Evolutionary conservation across 2,797 vertebrate species (phyloP), one percentile per base, ranked within the genome.

Genomic region (Dermochelys coriacea): DNA sequence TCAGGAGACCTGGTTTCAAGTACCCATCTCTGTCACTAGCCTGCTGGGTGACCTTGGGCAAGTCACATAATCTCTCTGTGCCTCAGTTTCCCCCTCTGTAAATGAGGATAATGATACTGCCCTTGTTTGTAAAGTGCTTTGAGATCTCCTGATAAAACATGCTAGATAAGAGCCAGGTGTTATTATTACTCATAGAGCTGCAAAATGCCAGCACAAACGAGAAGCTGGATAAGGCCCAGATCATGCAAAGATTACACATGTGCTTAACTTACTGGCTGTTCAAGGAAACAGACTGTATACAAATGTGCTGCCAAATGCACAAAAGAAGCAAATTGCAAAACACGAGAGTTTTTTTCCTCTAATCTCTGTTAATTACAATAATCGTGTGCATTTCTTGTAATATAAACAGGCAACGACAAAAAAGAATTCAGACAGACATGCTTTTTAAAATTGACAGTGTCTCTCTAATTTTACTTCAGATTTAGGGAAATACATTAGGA

Each of bases 121-220:
- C 45, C 3, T 47, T 8, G 2, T 8, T 41, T 89, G 59, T 59
- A 52, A 80, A 31, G 12, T 64, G 12, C n/a, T 71, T 41, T 25
- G 27, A 54, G 21, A 3, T 49, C 45, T 77, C 5, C 47, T 86
- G 52, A 21, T 37, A 64, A 81, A 87, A 86, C 71, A 0, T 1
- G 74, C 25, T 51, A 5, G 10, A 50, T 29, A 84, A 89, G 88
- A 68, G 50, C 29, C 50, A 59, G 18, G 64, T 18, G 74, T 54
- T 0, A 0, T 51, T 0, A 0, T 19, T 47, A 23, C 4, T 45
- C 47, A 41, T 23, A 23, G n/a, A 71, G n/a, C 5, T 71, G 68
- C n/a, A 41, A 41, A 71, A 71, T 41, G 37, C 37, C 37, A 25
- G 19, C 64, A 71, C 19, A 71, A 71, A 23, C 3, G 37, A 37